Percentiles rank a stretch among this genome's conserved stretches.
Conservation (phyloP, 1,140 invertebrate species). For the Drosophila pallidifrons region DNA sequence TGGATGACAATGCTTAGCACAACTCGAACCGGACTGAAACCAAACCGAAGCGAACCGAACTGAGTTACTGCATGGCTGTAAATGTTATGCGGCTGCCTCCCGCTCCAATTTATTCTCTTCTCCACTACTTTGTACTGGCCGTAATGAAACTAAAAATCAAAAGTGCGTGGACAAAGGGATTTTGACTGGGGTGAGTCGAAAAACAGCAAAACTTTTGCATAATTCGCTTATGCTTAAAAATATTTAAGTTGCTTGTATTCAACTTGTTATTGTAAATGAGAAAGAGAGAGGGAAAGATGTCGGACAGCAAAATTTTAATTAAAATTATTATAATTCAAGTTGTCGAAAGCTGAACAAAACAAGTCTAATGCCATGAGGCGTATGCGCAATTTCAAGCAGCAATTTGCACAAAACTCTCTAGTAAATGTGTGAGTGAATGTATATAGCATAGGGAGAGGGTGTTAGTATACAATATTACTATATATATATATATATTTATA, state of each 20-base stretch:
- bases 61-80: slow-evolving; percentile 66
- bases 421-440: slow-evolving; percentile 2
- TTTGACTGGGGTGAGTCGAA: slow-evolving; percentile 4
- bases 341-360: slow-evolving; percentile 43
- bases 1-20: slow-evolving; percentile 80
- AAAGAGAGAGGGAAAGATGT: background rate
- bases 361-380: slow-evolving; percentile 21
- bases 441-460: background rate
- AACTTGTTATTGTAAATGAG: slow-evolving; percentile 47
- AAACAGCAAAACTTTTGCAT: slow-evolving; percentile 81
- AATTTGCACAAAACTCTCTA: slow-evolving; percentile 12
- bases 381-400: slow-evolving; percentile 33
- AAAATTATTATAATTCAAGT: slow-evolving; percentile 79
- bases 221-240: slow-evolving; percentile 82
- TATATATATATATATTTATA: slow-evolving; percentile 32
- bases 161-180: slow-evolving; percentile 53
- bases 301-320: slow-evolving; percentile 71
- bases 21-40: slow-evolving; percentile 54
- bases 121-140: slow-evolving; percentile 13
- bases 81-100: slow-evolving; percentile 64
- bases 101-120: background rate
- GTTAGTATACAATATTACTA: slow-evolving; percentile 21
- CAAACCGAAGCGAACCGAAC: slow-evolving; percentile 9
- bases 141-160: slow-evolving; percentile 82
- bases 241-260: slow-evolving; percentile 68